Evolutionary conservation across 1,140 invertebrate species (phyloP).

Genomic region (Drosophila saltans): DNA sequence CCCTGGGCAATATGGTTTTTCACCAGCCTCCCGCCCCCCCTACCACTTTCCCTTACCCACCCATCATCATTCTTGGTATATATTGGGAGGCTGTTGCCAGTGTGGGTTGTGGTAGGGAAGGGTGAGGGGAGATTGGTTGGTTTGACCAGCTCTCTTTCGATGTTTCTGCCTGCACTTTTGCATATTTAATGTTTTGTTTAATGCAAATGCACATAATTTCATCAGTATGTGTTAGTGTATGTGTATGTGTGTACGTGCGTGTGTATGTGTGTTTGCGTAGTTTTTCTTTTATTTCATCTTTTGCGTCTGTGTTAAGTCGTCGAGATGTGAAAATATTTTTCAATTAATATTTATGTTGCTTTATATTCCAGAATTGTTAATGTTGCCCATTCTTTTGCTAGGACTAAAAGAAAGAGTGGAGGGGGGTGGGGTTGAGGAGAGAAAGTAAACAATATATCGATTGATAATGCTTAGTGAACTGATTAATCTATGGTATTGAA

Average conservation of each 20-base stretch:
- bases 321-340: constrained; percentile 76
- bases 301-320: constrained; percentile 47
- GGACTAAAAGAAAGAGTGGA: not conserved
- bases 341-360: constrained; percentile 81
- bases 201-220: constrained; percentile 81
- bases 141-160: constrained; percentile 4
- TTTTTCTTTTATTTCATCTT: constrained; percentile 59
- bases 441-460: not conserved
- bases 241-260: constrained; percentile 19
- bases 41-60: too few species aligned
- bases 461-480: not conserved
- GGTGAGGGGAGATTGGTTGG: not conserved
- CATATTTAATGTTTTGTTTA: constrained; percentile 81
- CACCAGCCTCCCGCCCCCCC: not conserved
- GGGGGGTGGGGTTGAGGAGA: not conserved
- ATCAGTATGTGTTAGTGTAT: constrained; percentile 51
- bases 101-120: constrained; percentile 1
- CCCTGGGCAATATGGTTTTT: constrained; percentile 69
- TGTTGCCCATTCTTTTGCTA: constrained; percentile 29
- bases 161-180: constrained; percentile 66
- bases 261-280: constrained; percentile 34
- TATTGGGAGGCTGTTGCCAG: constrained; percentile 44
- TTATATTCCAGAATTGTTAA: constrained; percentile 74
- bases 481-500: not conserved
- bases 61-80: constrained; percentile 20